Conservation (phyloP, 1,140 invertebrate species). For the Tetragnatha versicolor region DNA sequence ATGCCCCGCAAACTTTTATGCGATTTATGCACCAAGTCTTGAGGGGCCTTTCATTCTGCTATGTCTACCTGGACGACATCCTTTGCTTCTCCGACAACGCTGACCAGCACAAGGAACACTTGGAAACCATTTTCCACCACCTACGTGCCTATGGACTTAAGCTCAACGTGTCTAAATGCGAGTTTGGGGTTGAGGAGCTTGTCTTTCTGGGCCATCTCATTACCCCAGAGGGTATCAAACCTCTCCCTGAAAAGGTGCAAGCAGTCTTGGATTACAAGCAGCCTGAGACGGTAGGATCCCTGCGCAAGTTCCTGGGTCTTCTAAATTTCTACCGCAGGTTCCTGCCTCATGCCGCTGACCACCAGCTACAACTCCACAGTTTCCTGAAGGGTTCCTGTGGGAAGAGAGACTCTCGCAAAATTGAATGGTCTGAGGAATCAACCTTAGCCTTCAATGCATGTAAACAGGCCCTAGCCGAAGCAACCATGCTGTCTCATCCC, state of each 20-base stretch:
- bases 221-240: constrained; percentile 26
- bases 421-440: constrained; percentile 42
- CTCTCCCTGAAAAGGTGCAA: constrained; percentile 6
- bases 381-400: neutral
- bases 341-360: neutral
- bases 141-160: neutral
- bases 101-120: constrained; percentile 61
- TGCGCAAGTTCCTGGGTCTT: constrained; percentile 63
- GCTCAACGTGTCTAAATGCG: constrained; percentile 41
- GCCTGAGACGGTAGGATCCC: constrained; percentile 59
- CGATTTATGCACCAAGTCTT: constrained; percentile 53
- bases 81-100: constrained; percentile 63
- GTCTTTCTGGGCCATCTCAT: constrained; percentile 48
- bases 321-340: constrained; percentile 54
- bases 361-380: constrained; percentile 31
- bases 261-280: constrained; percentile 61
- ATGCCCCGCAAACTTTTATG: constrained; percentile 57
- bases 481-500: constrained; percentile 44
- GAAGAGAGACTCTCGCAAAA: neutral
- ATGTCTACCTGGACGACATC: constrained; percentile 67
- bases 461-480: constrained; percentile 61
- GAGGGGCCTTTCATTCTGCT: constrained; percentile 59
- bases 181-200: constrained; percentile 46
- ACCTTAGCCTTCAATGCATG: constrained; percentile 61
- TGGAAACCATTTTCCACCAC: constrained; percentile 61